phyloP scores from a whole-genome alignment of 2,113 vertebrate genomes.

The Ictalurus furcatus region DNA sequence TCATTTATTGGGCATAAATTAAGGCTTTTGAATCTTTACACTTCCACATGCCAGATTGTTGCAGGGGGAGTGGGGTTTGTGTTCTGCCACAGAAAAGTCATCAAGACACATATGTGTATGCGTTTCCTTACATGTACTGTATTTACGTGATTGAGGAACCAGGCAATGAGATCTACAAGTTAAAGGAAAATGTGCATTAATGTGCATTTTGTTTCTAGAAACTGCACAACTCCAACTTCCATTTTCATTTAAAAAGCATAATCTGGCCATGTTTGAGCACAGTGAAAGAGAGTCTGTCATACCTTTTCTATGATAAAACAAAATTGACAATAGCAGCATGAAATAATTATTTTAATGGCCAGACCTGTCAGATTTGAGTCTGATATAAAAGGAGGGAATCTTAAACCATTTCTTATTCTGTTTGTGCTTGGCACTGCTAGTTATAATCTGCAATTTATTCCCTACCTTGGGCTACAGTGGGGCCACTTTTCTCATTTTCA shows the following conservation, averaged over 20 bases:
- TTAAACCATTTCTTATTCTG: constrained; percentile 77
- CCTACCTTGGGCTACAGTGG: constrained; percentile 75
- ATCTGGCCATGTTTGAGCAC: neutral
- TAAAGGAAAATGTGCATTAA: neutral
- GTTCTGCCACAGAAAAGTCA: neutral
- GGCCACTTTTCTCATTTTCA: constrained; percentile 75
- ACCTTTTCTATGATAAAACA: constrained; percentile 60
- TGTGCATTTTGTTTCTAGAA: neutral
- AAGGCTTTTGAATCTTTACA: neutral
- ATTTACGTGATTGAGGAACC: neutral
- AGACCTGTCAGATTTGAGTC: constrained; percentile 71
- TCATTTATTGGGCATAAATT: neutral
- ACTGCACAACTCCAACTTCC: neutral
- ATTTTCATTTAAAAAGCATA: neutral
- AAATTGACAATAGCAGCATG: constrained; percentile 70
- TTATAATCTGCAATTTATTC: constrained; percentile 79
- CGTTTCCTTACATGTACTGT: neutral
- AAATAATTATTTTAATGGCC: constrained; percentile 79
- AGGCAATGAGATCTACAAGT: neutral
- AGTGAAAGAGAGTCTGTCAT: constrained; percentile 52
- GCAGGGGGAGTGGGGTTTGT: neutral
- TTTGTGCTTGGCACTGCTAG: constrained; percentile 73
- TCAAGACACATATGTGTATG: neutral
- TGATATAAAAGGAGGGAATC: constrained; percentile 63
- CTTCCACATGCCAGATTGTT: neutral